Evolutionary conservation across 2,113 vertebrate genomes (phyloP), one percentile per base, ranked within the genome.

Genomic region (Ornithorhynchus anatinus): DNA sequence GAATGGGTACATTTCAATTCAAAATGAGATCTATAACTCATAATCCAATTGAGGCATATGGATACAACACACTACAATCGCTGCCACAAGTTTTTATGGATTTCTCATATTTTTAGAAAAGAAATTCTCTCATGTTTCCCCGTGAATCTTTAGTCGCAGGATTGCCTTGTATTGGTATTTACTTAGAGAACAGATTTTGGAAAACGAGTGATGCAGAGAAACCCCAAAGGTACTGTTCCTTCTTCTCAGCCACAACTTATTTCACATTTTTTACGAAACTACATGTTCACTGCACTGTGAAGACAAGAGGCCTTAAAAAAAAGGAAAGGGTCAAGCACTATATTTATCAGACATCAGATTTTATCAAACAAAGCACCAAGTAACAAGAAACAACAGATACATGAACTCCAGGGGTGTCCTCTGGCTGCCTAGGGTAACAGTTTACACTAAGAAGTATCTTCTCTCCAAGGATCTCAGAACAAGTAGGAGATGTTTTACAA

Each of bases 21-120:
- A 85, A 84, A 88, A 85, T 63, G 59, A 88, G 69, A 80, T 59
- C 36, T 62, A 72, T 84, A 80, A 82, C 40, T 88, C 76, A 81
- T 31, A 80, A 63, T 42, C 22, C 60, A 14, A 75, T 71, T 79
- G 47, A 31, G 16, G 66, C 78, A 45, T 68, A 54, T 2, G 50
- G 27, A 77, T 73, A 77, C 14, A 20, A 44, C 56, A 51, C 22
- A 73, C 53, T 56, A 33, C 29, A 58, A 64, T 39, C 57, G 33
- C 33, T 72, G 31, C 17, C 57, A 75, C 54, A 54, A 43, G 76
- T 56, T 47, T 59, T 47, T 77, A 0, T 13, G 19, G 16, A 32
- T 69, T 72, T 79, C 57, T 66, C 42, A 6, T 9, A 69, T 42
- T 57, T n/a, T 52, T 15, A 75, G 16, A 33, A 25, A 29, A 57